Conservation (phyloP, 2,797 vertebrate genomes). For the Gallinago nigripennis region DNA sequence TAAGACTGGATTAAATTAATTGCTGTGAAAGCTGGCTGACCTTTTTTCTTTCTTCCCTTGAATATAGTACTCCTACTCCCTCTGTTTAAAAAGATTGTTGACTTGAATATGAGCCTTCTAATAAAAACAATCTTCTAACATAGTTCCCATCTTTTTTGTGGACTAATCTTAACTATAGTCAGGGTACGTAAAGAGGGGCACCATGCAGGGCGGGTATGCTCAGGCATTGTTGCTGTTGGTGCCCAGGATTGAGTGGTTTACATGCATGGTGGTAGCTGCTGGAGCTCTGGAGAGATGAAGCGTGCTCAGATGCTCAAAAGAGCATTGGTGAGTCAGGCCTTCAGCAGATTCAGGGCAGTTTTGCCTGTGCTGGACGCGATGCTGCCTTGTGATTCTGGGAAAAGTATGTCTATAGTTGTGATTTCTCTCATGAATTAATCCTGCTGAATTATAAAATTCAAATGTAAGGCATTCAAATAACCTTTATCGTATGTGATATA, state of each 20-base stretch:
- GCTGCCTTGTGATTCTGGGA: background rate
- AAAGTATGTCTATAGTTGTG: background rate
- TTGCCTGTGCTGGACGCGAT: background rate
- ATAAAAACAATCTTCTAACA: background rate
- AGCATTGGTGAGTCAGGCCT: background rate
- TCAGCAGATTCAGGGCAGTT: background rate
- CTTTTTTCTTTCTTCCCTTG: background rate
- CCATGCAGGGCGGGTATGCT: background rate
- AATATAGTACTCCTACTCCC: background rate
- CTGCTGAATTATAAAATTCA: background rate
- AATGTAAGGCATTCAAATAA: background rate
- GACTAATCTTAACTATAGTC: background rate
- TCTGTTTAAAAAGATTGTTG: background rate
- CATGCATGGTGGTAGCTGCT: background rate
- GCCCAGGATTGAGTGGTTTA: background rate
- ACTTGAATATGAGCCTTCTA: background rate
- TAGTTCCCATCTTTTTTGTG: background rate
- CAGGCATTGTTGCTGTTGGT: background rate
- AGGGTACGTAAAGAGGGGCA: background rate
- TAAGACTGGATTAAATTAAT: background rate
- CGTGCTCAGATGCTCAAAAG: background rate
- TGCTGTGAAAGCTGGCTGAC: background rate
- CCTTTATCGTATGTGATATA: background rate
- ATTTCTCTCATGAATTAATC: background rate
- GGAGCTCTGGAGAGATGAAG: background rate